Evolutionary conservation across 2,888 invertebrate species (phyloP).

Genomic region (Spilosoma lubricipeda): DNA sequence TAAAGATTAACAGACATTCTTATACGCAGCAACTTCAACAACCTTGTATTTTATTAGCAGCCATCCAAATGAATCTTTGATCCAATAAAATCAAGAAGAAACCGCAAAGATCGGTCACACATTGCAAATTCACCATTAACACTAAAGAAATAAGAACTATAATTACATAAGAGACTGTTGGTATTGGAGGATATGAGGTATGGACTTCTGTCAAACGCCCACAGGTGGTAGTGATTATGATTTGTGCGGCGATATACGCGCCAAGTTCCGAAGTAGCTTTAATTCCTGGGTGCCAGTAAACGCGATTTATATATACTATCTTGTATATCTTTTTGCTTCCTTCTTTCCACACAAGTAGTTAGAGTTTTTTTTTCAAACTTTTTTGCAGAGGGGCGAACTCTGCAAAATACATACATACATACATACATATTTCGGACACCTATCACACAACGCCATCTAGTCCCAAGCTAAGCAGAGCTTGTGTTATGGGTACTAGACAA

Average conservation of each 20-base stretch:
- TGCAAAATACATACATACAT: no score
- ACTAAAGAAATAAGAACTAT: slow-evolving; percentile 29
- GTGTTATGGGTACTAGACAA: no score
- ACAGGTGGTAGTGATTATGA: slow-evolving; percentile 72
- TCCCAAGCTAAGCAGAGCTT: no score
- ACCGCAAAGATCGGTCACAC: slow-evolving; percentile 19
- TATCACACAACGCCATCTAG: no score
- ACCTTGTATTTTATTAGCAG: slow-evolving; percentile 40
- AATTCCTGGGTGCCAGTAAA: slow-evolving; percentile 51
- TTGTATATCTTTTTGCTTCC: slow-evolving; percentile 46
- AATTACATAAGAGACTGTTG: slow-evolving; percentile 24
- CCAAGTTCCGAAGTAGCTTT: slow-evolving; percentile 49
- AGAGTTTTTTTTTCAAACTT: no score
- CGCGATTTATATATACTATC: slow-evolving; percentile 52
- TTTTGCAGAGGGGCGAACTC: no score
- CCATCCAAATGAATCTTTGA: slow-evolving; percentile 45
- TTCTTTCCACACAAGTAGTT: slow-evolving; percentile 34
- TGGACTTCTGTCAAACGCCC: slow-evolving; percentile 59
- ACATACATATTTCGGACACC: no score
- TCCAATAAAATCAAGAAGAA: slow-evolving; percentile 33
- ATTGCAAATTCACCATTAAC: slow-evolving; percentile 28
- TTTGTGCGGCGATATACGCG: slow-evolving; percentile 62
- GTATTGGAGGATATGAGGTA: slow-evolving; percentile 50
- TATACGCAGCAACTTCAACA: slow-evolving; percentile 26
- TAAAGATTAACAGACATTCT: slow-evolving; percentile 17